Base-by-base conservation (phyloP, 37 sponge, comb jelly and placozoan species). In the Ephydatia muelleri region DNA sequence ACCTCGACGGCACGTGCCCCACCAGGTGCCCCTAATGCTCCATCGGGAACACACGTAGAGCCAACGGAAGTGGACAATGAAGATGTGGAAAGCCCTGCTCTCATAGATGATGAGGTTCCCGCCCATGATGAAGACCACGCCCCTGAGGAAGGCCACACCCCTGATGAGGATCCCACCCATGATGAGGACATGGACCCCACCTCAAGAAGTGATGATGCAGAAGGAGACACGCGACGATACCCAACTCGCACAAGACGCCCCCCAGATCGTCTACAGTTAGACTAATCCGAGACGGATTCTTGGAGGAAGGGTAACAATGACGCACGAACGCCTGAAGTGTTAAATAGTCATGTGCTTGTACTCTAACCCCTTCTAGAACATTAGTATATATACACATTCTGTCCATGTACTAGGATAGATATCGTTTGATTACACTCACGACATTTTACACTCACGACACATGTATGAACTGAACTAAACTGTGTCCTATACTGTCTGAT, bases 321-420 rank as follows among this genome's bases (percentile, higher is more conserved):
- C 78, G 34, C 28, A 77, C 78, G 29, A 38, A 38, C 78, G 39
- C 78, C 29, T 38, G 34, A 57, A 43, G 30, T 35, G 43, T 26
- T 65, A 80, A 57, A 65, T n/a, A 67, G 29, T 29, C 28, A 80
- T n/a, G 67, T 65, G 67, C 68, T 49, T 65, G 67, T 65, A 80
- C 68, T 29, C 70, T 49, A 28, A 67, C 70, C 27, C 81, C 28
- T 65, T 29, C 81, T 49, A 27, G 33, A 57, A 67, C 68, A 67
- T 28, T 34, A 38, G 32, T 72, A 65, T 38, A 73, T 37, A 73
- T 38, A 73, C 72, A 38, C 8, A 75, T 33, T 75, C 70, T 28
- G 57, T 49, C 78, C 75, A 83, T 49, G 48, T 65, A 34, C 35
- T 80, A 35, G 6, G 19, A 57, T 57, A 57, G 57, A 57, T 57